Evolutionary conservation across 2,113 vertebrate genomes (phyloP).

Genomic region (Strix aluco): DNA sequence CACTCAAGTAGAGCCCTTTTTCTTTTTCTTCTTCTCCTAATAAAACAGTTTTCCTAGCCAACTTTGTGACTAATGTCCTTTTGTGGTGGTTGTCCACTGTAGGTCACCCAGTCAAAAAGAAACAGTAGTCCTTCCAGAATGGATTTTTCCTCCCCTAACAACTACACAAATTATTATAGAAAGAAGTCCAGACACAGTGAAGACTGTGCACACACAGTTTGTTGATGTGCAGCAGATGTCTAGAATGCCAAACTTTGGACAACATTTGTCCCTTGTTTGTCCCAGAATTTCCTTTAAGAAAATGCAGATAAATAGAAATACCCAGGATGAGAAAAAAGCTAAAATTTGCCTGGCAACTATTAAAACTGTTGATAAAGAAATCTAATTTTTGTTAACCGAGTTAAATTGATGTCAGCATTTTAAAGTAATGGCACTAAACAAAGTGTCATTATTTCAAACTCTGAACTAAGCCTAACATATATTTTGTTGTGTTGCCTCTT

Average conservation of each 20-base stretch:
- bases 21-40: conserved; percentile 67
- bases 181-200: not conserved
- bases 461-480: not conserved
- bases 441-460: not conserved
- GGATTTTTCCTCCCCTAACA: not conserved
- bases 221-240: not conserved
- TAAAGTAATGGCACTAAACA: not conserved
- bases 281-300: not conserved
- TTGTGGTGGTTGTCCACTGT: conserved; percentile 63
- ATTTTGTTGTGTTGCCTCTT: not conserved
- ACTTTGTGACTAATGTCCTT: conserved; percentile 69
- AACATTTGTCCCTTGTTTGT: not conserved
- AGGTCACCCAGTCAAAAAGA: conserved; percentile 69
- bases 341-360: not conserved
- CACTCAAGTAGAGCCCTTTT: conserved; percentile 71
- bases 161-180: not conserved
- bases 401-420: not conserved
- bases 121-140: not conserved
- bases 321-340: not conserved
- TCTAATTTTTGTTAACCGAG: not conserved
- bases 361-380: not conserved
- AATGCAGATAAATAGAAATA: not conserved
- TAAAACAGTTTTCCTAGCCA: conserved; percentile 55
- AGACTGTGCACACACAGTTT: not conserved
- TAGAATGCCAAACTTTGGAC: not conserved